These are phyloP conservation scores for Rhinophrynus dorsalis DNA, from an alignment of 2,797 vertebrate species.

Conservation along the genomic window DNA sequence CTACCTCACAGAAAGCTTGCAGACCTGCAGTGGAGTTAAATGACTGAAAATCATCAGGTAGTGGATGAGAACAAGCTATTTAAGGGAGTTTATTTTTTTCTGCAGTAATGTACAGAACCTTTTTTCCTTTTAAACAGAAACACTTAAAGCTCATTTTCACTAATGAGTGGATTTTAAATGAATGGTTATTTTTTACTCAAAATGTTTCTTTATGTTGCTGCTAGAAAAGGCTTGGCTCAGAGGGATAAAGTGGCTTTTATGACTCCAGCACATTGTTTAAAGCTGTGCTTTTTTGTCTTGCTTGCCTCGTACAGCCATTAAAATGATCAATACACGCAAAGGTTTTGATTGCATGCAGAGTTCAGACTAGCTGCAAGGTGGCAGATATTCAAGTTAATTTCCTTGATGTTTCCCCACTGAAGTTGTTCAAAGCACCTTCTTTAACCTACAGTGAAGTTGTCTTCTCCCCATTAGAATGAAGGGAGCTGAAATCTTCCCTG, in stretches of 20 bases:
- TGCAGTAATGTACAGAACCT: conserved; percentile 3
- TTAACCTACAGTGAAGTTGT: background rate
- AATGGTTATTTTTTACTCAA: conserved; percentile 42
- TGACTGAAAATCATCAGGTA: conserved; percentile 61
- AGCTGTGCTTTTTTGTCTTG: conserved; percentile 28
- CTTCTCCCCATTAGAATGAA: conserved; percentile 9
- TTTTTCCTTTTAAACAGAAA: conserved; percentile 31
- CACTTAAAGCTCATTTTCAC: conserved; percentile 47
- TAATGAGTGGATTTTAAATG: conserved; percentile 48
- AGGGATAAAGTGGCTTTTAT: conserved; percentile 49
- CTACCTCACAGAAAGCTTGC: conserved; percentile 68
- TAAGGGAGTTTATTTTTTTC: conserved; percentile 29
- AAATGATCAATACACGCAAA: conserved; percentile 46
- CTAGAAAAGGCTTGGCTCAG: conserved; percentile 34
- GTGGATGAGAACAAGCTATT: conserved; percentile 53
- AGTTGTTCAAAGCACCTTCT: conserved; percentile 35
- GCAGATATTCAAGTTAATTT: conserved; percentile 44
- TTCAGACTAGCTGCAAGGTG: conserved; percentile 35
- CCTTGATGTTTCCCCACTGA: conserved; percentile 27
- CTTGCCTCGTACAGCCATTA: conserved; percentile 37
- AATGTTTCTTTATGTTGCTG: conserved; percentile 36
- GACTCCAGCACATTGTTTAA: conserved; percentile 42
- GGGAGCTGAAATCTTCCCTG: background rate
- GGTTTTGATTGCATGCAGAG: conserved; percentile 42
- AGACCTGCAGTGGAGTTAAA: conserved; percentile 66